A percentile compares a stretch with the other conserved stretches of the same genome.
Evolutionary conservation across 2,888 invertebrate species (phyloP).

Genomic region (Bombylius discolor): DNA sequence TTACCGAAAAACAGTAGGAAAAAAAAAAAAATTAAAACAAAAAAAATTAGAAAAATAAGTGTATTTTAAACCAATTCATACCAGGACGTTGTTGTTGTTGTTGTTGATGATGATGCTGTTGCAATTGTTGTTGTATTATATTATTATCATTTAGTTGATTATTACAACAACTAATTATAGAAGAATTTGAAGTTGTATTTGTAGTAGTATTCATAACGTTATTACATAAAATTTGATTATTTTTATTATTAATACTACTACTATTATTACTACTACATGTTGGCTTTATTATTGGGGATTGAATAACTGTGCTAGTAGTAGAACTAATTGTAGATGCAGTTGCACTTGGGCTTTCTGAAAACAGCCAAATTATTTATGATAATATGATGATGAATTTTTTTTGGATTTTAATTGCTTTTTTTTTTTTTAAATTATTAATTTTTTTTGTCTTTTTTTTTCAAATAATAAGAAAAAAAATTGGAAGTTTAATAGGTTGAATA

Average conservation of each 20-base stretch:
- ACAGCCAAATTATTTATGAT: not conserved
- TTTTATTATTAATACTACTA: too few relatives aligned
- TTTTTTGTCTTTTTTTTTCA: too few relatives aligned
- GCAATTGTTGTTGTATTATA: not conserved
- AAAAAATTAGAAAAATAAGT: not conserved
- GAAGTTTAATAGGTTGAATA: too few relatives aligned
- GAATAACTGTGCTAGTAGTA: constrained; percentile 14
- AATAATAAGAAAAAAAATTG: too few relatives aligned
- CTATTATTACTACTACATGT: constrained; percentile 5
- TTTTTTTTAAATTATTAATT: too few relatives aligned
- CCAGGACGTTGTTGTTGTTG: constrained; percentile 8
- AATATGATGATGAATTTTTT: too few relatives aligned
- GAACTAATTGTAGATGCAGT: constrained; percentile 14
- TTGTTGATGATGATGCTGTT: not conserved
- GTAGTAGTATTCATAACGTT: not conserved
- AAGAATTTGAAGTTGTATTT: constrained; percentile 2
- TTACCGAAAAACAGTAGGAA: not conserved
- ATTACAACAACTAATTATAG: not conserved
- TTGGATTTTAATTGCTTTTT: too few relatives aligned
- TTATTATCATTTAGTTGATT: constrained; percentile 11
- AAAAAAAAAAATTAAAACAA: not conserved
- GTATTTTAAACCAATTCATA: constrained; percentile 6
- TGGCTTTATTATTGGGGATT: constrained; percentile 11
- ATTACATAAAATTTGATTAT: too few relatives aligned
- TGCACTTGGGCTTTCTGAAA: constrained; percentile 16